phyloP scores from a whole-genome alignment of 1,140 invertebrate species.

The Drosophila cardini region DNA sequence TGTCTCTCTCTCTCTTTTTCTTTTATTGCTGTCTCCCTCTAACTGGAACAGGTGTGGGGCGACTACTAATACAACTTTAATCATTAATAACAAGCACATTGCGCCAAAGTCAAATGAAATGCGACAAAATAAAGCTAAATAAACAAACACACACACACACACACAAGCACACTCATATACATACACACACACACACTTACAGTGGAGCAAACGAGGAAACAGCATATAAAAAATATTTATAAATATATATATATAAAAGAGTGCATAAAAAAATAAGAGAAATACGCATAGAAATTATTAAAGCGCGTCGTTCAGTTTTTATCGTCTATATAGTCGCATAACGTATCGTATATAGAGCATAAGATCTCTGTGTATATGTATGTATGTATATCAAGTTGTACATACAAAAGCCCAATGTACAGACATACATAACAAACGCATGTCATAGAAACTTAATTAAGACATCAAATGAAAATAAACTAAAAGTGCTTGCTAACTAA shows the following conservation, averaged over 20 bases:
- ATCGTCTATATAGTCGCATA: constrained; percentile 43
- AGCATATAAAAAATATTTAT: neutral
- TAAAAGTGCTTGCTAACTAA: constrained; percentile 22
- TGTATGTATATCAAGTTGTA: constrained; percentile 66
- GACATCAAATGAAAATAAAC: neutral
- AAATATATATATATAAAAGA: constrained; percentile 32
- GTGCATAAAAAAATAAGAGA: constrained; percentile 3
- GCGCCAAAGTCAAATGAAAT: constrained; percentile 48
- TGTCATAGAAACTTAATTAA: constrained; percentile 3
- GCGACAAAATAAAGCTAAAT: constrained; percentile 41
- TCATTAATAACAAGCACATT: constrained; percentile 58
- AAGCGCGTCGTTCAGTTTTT: constrained; percentile 54
- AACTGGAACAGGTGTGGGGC: constrained; percentile 84
- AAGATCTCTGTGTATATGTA: constrained; percentile 49
- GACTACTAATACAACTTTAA: constrained; percentile 81
- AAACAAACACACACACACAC: constrained; percentile 20
- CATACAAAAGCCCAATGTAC: constrained; percentile 63
- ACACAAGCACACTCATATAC: constrained; percentile 31
- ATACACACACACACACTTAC: constrained; percentile 29
- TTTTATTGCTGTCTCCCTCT: constrained; percentile 45
- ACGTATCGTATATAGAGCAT: constrained; percentile 18
- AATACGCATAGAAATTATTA: constrained; percentile 58
- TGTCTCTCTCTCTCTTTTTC: constrained; percentile 58
- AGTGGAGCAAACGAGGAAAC: constrained; percentile 11
- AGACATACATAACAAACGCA: constrained; percentile 32